Percentiles rank a stretch among this genome's conserved stretches.
Evolutionary conservation across 2,888 invertebrate species (phyloP).

Genomic region (Heliconius ethilla): DNA sequence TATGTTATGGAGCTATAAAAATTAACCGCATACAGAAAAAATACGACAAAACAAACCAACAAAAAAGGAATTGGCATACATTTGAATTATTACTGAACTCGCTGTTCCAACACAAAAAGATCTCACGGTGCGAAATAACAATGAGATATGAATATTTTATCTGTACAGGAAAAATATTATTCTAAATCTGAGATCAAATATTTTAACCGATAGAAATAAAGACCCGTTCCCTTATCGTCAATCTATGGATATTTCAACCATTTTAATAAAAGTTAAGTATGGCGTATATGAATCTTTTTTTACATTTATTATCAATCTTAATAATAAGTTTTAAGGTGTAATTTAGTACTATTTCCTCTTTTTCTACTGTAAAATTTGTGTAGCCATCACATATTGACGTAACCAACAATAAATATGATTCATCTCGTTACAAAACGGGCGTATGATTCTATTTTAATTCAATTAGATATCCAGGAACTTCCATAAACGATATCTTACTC

Average conservation of each 20-base stretch:
- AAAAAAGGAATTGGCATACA: conserved; percentile 45
- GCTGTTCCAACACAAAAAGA: conserved; percentile 54
- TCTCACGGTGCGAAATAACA: conserved; percentile 60
- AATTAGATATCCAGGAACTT: conserved; percentile 69
- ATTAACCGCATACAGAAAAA: conserved; percentile 38
- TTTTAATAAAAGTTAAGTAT: conserved; percentile 68
- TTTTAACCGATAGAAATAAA: conserved; percentile 64
- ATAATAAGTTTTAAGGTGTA: conserved; percentile 56
- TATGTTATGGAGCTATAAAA: conserved; percentile 29
- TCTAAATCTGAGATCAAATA: conserved; percentile 64
- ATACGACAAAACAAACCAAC: conserved; percentile 34
- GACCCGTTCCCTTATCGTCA: conserved; percentile 69
- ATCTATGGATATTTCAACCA: conserved; percentile 66
- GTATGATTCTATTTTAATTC: conserved; percentile 74
- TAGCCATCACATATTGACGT: conserved; percentile 65
- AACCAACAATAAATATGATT: conserved; percentile 70
- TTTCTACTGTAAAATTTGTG: conserved; percentile 37
- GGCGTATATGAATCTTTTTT: conserved; percentile 1
- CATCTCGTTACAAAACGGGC: conserved; percentile 73
- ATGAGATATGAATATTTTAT: conserved; percentile 57
- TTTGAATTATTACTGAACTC: conserved; percentile 47
- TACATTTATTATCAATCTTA: conserved; percentile 51
- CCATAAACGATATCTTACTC: conserved; percentile 61
- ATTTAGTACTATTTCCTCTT: conserved; percentile 36
- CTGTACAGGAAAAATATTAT: conserved; percentile 67